These are phyloP conservation scores for Coboldia fuscipes DNA, from an alignment of 1,140 invertebrate species.

Conservation along the genomic window DNA sequence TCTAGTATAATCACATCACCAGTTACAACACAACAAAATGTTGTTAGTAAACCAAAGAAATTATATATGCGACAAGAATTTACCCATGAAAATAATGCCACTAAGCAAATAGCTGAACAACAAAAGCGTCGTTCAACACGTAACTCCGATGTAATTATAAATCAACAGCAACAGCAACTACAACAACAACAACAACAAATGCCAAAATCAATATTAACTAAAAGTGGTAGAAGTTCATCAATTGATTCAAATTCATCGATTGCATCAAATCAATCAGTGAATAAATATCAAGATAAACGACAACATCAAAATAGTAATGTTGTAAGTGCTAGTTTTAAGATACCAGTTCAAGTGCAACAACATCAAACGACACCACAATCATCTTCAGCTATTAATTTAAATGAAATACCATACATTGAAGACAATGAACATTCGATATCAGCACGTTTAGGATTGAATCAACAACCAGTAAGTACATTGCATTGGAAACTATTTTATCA, in stretches of 20 bases:
- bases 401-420: constrained; percentile 50
- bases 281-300: background rate
- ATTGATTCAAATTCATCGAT: constrained; percentile 1
- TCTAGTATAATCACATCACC: background rate
- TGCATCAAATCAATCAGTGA: constrained; percentile 1
- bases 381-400: constrained; percentile 4
- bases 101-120: background rate
- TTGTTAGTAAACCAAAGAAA: background rate
- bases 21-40: background rate
- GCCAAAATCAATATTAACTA: background rate
- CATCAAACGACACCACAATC: background rate
- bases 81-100: constrained; percentile 42
- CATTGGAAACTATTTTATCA: no score
- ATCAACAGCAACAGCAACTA: background rate
- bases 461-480: no score
- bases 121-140: constrained; percentile 2
- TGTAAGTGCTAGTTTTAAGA: constrained; percentile 60
- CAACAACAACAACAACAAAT: background rate
- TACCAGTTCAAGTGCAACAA: constrained; percentile 32
- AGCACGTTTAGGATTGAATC: background rate
- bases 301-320: constrained; percentile 18
- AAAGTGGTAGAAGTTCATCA: constrained; percentile 1
- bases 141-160: background rate
- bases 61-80: constrained; percentile 44
- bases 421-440: constrained; percentile 17